Conservation (phyloP, 2,113 vertebrate species). For the Sorex fumeus region DNA sequence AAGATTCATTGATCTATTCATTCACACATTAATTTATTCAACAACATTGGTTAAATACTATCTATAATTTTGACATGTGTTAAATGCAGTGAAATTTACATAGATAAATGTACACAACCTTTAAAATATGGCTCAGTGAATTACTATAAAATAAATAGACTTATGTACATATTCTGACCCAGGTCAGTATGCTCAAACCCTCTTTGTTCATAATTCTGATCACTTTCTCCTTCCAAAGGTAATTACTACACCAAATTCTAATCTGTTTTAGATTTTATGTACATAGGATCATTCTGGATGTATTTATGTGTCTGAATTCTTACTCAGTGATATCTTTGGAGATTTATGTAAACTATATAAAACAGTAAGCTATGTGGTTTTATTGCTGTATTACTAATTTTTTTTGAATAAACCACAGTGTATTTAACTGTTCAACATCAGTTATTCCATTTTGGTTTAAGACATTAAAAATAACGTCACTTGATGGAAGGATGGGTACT, state of each 20-base stretch:
- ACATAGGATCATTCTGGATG: neutral
- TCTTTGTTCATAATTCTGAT: neutral
- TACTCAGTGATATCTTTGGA: constrained; percentile 41
- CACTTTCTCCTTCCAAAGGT: neutral
- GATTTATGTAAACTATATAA: constrained; percentile 32
- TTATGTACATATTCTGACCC: neutral
- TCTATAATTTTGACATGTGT: constrained; percentile 74
- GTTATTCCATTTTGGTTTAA: neutral
- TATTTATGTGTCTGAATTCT: constrained; percentile 48
- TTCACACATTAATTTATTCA: constrained; percentile 74
- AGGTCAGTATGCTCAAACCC: neutral
- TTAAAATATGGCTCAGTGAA: constrained; percentile 42
- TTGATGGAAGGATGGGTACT: too few species aligned
- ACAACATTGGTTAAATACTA: constrained; percentile 68
- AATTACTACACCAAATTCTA: neutral
- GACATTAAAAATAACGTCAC: constrained; percentile 29
- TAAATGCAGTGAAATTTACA: constrained; percentile 56
- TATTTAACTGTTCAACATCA: neutral
- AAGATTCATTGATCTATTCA: constrained; percentile 76
- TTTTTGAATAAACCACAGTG: neutral
- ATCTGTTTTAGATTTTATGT: neutral
- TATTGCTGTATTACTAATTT: constrained; percentile 43
- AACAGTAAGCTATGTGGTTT: neutral
- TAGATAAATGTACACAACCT: constrained; percentile 56
- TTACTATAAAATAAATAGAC: constrained; percentile 60